phyloP scores from a whole-genome alignment of 2,888 invertebrate species.

The Torymus aiolomorphi region DNA sequence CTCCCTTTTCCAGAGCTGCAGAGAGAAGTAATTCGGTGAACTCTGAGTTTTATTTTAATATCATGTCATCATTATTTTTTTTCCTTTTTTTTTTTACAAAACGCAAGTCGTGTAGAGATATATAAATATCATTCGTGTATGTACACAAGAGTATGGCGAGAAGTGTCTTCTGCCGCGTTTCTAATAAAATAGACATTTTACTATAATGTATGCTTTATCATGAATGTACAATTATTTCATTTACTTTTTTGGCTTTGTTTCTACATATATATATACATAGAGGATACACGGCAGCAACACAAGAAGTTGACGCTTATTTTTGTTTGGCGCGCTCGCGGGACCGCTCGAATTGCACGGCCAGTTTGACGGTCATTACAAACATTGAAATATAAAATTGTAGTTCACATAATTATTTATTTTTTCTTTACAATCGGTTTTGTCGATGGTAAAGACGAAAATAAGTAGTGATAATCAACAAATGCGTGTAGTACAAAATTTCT shows the following conservation, averaged over 20 bases:
- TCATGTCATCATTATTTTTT: neutral
- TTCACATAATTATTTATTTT: slow-evolving; percentile 38
- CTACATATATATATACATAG: slow-evolving; percentile 45
- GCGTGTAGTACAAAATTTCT: slow-evolving; percentile 53
- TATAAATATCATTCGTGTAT: slow-evolving; percentile 53
- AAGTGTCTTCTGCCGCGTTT: slow-evolving; percentile 58
- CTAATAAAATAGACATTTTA: slow-evolving; percentile 42
- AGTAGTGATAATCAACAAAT: slow-evolving; percentile 54
- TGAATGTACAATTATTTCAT: slow-evolving; percentile 34
- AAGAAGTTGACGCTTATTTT: slow-evolving; percentile 94
- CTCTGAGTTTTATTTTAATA: slow-evolving; percentile 14
- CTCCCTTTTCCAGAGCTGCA: neutral
- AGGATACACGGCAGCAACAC: slow-evolving; percentile 72
- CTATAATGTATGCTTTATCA: slow-evolving; percentile 17
- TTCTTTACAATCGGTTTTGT: slow-evolving; percentile 46
- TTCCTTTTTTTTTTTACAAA: slow-evolving; percentile 22
- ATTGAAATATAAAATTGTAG: slow-evolving; percentile 48
- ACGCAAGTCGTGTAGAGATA: slow-evolving; percentile 49
- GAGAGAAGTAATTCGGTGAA: slow-evolving; percentile 50
- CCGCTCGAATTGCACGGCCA: slow-evolving; percentile 43
- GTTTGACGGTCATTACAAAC: slow-evolving; percentile 54
- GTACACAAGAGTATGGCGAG: slow-evolving; percentile 56
- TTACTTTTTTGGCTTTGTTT: slow-evolving; percentile 30
- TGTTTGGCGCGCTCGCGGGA: slow-evolving; percentile 80
- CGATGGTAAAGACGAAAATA: slow-evolving; percentile 57